Evolutionary conservation across 2,888 invertebrate genomes (phyloP).

Genomic region (Bursaphelenchus okinawaensis): DNA sequence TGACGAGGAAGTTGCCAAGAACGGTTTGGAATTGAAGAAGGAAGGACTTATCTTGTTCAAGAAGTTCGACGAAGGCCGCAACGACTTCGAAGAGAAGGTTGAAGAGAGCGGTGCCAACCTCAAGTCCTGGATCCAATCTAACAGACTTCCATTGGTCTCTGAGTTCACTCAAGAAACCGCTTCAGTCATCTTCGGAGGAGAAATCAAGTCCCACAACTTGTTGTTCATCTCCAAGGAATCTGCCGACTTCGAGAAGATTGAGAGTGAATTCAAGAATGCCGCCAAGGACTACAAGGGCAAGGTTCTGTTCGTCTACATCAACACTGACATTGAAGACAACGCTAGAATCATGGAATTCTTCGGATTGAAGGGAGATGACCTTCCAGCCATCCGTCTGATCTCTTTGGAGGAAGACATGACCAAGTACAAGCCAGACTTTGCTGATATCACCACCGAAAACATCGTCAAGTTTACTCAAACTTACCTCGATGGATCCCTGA

Average conservation of each 20-base stretch:
- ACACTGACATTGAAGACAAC: constrained; percentile 90
- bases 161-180: constrained; percentile 68
- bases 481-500: constrained; percentile 84
- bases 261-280: constrained; percentile 73
- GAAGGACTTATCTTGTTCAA: constrained; percentile 78
- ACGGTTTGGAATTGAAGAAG: constrained; percentile 72
- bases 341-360: constrained; percentile 96
- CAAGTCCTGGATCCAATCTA: constrained; percentile 51
- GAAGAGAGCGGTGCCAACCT: constrained; percentile 10
- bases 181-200: constrained; percentile 94
- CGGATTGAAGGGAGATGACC: constrained; percentile 83
- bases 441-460: constrained; percentile 68
- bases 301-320: constrained; percentile 85
- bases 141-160: constrained; percentile 54
- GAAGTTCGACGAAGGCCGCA: constrained; percentile 61
- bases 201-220: constrained; percentile 90
- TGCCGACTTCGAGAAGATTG: constrained; percentile 74
- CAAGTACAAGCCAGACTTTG: constrained; percentile 79
- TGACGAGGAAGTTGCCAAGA: constrained; percentile 72
- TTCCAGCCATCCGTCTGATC: constrained; percentile 67
- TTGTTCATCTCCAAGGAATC: constrained; percentile 83
- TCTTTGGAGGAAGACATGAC: constrained; percentile 92
- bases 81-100: constrained; percentile 43
- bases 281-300: constrained; percentile 84
- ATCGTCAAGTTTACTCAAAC: constrained; percentile 75